Percentiles rank a stretch among this genome's conserved stretches.
Conservation (phyloP, 2,797 vertebrate genomes). For the Thalassophryne amazonica region DNA sequence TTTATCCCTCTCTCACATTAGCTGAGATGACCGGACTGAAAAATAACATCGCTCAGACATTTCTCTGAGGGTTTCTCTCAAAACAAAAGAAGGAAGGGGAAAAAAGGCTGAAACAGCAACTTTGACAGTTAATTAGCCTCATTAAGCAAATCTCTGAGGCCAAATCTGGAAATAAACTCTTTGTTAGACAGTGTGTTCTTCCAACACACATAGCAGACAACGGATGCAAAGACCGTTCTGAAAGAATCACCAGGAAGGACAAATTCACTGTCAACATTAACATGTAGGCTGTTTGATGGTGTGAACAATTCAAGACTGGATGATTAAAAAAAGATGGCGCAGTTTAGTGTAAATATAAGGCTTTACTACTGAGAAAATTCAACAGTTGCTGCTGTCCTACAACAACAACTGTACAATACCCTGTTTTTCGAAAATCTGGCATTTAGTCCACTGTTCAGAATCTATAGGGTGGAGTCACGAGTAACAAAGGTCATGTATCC, state of each 20-base stretch:
- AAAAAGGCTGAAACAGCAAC: conserved; percentile 55
- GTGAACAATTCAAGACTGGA: not conserved
- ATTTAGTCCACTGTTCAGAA: no score
- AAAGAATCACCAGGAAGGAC: not conserved
- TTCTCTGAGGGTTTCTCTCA: conserved; percentile 53
- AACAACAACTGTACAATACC: not conserved
- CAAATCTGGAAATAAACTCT: conserved; percentile 57
- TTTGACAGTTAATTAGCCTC: conserved; percentile 63
- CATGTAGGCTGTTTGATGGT: not conserved
- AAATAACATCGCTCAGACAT: conserved; percentile 28
- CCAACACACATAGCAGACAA: not conserved
- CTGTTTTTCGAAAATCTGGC: no score
- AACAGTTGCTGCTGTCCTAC: not conserved
- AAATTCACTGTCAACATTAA: not conserved
- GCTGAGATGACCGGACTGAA: conserved; percentile 43
- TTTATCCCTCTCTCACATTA: conserved; percentile 48
- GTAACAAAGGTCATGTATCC: no score
- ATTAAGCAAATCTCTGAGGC: conserved; percentile 55
- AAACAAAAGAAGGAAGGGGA: conserved; percentile 14
- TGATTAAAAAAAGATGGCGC: not conserved
- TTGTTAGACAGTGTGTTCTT: conserved; percentile 32
- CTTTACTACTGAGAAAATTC: not conserved
- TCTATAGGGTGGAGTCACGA: no score
- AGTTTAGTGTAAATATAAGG: no score
- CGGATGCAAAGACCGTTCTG: conserved; percentile 14